Conservation (phyloP, 2,888 invertebrate species). For the Drosophila birchii region DNA sequence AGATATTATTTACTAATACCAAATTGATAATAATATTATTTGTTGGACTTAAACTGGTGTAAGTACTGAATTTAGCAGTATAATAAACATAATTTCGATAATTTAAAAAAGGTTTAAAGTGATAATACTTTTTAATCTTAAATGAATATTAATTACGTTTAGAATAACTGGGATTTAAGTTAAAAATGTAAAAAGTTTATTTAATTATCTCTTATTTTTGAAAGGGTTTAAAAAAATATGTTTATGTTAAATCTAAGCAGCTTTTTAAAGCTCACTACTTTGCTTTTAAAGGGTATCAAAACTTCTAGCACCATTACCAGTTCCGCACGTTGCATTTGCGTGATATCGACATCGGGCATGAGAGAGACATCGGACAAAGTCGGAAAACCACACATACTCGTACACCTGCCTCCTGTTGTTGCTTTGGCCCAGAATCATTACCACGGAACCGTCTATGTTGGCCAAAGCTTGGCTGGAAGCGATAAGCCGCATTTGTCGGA, state of each 20-base stretch:
- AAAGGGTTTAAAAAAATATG: too few species aligned
- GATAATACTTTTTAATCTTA: too few species aligned
- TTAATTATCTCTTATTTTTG: too few species aligned
- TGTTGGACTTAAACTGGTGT: background rate
- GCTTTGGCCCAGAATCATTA: constrained; percentile 7
- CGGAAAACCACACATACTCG: constrained; percentile 5
- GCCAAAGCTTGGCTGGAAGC: constrained; percentile 38
- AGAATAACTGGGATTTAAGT: too few species aligned
- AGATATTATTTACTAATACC: background rate
- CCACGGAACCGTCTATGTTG: constrained; percentile 47
- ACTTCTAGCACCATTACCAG: constrained; percentile 8
- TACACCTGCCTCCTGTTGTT: constrained; percentile 10
- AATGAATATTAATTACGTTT: too few species aligned
- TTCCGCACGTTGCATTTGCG: constrained; percentile 44
- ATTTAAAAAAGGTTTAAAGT: background rate
- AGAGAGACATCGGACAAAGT: constrained; percentile 9
- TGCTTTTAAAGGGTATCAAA: constrained; percentile 20
- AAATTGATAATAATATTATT: background rate
- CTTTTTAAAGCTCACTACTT: background rate
- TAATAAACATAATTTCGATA: background rate
- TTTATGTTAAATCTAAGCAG: background rate
- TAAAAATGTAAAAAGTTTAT: too few species aligned
- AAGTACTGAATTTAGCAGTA: background rate
- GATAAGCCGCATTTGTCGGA: constrained; percentile 47
- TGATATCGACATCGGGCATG: constrained; percentile 40